phyloP scores from a whole-genome alignment of 2,113 vertebrate genomes.

The Aramus guarauna region DNA sequence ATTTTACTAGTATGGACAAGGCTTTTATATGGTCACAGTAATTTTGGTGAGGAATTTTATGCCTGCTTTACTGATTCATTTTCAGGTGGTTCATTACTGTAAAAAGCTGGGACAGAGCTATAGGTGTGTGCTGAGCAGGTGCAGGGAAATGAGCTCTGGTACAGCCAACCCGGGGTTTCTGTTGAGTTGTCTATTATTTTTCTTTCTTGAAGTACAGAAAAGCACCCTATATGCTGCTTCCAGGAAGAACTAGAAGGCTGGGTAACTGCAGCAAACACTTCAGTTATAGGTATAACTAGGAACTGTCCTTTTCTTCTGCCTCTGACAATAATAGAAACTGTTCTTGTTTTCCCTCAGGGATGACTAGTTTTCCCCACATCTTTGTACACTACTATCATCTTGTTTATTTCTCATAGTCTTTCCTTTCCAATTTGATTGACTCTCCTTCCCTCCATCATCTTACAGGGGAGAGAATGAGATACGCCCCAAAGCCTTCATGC shows the following conservation, averaged over 20 bases:
- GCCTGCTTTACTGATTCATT: neutral
- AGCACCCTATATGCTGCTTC: neutral
- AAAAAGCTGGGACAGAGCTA: neutral
- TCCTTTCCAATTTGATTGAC: neutral
- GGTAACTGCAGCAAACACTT: neutral
- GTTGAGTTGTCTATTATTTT: neutral
- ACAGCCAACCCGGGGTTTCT: neutral
- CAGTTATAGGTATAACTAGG: neutral
- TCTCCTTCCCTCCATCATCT: neutral
- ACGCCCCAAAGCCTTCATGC: neutral
- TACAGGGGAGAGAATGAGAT: neutral
- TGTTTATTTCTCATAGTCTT: neutral
- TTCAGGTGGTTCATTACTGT: neutral
- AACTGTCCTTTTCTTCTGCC: neutral
- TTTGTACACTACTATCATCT: neutral
- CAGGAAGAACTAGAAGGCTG: neutral
- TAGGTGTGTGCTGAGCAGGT: neutral
- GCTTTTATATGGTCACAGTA: neutral
- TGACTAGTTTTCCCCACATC: neutral
- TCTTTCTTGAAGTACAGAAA: neutral
- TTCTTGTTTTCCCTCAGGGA: neutral
- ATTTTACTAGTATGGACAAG: neutral
- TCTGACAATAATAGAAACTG: neutral
- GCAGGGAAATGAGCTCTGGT: neutral
- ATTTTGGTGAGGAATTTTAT: neutral